phyloP scores from a whole-genome alignment of 2,113 vertebrate species.

The Heterotis niloticus region DNA sequence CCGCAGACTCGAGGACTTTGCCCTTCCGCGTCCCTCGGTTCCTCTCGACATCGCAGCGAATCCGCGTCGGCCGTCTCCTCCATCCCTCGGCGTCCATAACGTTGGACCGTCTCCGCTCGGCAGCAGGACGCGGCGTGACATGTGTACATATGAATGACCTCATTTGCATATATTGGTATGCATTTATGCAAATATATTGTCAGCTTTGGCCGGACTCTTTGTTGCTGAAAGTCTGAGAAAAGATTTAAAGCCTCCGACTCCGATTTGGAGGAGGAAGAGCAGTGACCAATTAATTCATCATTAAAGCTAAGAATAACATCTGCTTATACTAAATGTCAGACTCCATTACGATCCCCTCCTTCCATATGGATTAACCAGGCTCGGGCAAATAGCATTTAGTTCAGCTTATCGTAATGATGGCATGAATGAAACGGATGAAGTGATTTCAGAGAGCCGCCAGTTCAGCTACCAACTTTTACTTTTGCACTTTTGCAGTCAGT shows the following conservation, averaged over 20 bases:
- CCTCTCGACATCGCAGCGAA: no score
- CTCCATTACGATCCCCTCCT: constrained; percentile 16
- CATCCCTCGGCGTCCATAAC: neutral
- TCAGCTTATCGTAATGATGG: constrained; percentile 22
- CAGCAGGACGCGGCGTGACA: neutral
- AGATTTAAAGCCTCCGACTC: neutral
- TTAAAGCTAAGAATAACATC: neutral
- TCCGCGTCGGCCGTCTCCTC: neutral
- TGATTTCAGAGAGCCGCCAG: constrained; percentile 16
- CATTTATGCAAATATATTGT: constrained; percentile 2
- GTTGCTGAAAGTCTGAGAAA: neutral
- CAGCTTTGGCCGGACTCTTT: neutral
- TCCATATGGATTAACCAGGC: constrained; percentile 32
- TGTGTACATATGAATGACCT: neutral
- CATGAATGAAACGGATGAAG: neutral
- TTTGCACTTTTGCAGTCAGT: neutral
- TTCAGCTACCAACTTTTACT: constrained; percentile 13
- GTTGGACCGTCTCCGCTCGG: neutral
- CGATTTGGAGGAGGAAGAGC: neutral
- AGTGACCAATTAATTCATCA: constrained; percentile 19
- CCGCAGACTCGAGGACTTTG: no score
- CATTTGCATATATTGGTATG: constrained; percentile 24
- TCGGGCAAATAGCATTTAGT: constrained; percentile 39
- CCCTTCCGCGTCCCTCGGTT: no score
- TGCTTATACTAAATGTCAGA: neutral